Conservation (phyloP, 2,113 vertebrate species). For the Aramus guarauna region DNA sequence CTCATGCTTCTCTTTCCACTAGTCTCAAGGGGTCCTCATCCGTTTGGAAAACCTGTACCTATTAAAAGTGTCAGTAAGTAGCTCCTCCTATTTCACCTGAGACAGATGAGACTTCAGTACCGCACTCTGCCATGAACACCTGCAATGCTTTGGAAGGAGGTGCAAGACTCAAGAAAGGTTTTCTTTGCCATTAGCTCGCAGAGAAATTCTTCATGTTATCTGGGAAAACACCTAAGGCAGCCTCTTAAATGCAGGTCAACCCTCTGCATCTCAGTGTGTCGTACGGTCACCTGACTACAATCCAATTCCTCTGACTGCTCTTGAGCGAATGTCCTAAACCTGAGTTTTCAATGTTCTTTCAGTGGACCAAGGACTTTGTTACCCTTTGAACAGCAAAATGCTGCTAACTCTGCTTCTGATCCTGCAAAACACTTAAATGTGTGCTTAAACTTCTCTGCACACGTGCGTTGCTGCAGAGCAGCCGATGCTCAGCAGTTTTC, state of each 20-base stretch:
- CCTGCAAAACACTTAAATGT: neutral
- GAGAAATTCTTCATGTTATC: accelerated
- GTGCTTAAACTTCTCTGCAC: neutral
- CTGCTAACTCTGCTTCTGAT: neutral
- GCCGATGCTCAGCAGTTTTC: neutral
- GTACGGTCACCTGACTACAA: neutral
- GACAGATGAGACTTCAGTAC: neutral
- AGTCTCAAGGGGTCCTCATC: neutral
- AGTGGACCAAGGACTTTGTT: neutral
- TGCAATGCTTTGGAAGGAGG: neutral
- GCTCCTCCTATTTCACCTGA: neutral
- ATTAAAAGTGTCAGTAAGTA: neutral
- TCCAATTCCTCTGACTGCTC: accelerated
- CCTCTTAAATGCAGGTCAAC: neutral
- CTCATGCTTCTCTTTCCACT: neutral
- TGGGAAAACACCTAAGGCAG: neutral
- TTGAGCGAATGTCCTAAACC: neutral
- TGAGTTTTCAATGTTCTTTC: neutral
- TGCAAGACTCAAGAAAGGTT: neutral
- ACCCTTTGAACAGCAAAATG: neutral
- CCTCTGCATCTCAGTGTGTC: neutral
- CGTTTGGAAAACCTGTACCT: neutral
- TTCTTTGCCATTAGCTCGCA: neutral
- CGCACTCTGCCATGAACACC: neutral
- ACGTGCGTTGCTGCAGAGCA: neutral